phyloP scores from a whole-genome alignment of 2,888 invertebrate genomes.

The Xestia xanthographa region DNA sequence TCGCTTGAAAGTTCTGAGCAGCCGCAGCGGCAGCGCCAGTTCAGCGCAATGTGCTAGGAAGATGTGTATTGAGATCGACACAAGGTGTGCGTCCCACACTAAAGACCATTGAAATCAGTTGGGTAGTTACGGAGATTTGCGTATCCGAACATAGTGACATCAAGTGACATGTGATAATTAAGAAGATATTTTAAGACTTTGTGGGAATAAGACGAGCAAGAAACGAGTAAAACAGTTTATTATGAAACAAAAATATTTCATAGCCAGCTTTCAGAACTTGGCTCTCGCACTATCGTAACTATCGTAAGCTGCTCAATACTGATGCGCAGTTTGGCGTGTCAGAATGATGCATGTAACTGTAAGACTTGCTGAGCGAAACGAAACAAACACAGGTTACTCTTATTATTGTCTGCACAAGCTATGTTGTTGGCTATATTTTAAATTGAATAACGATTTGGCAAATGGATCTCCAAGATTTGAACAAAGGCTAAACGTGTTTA shows the following conservation, averaged over 20 bases:
- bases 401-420: constrained; percentile 13
- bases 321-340: constrained; percentile 21
- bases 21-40: not conserved
- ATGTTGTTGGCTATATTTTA: constrained; percentile 16
- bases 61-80: not conserved
- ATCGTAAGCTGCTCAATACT: not conserved
- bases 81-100: not conserved
- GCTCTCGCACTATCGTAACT: constrained; percentile 11
- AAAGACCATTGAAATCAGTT: not conserved
- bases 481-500: not conserved
- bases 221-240: not conserved
- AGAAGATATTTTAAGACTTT: not conserved
- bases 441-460: not conserved
- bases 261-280: constrained; percentile 20
- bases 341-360: constrained; percentile 17
- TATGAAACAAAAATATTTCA: not conserved
- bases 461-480: not conserved
- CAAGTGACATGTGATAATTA: not conserved
- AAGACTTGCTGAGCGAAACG: constrained; percentile 13
- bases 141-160: no score
- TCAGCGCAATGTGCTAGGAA: not conserved
- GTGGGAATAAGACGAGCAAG: not conserved
- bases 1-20: no score
- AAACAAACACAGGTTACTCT: constrained; percentile 11
- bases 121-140: no score